Evolutionary conservation across 2,888 invertebrate genomes (phyloP).

Genomic region (Ommatoiulus sabulosus): DNA sequence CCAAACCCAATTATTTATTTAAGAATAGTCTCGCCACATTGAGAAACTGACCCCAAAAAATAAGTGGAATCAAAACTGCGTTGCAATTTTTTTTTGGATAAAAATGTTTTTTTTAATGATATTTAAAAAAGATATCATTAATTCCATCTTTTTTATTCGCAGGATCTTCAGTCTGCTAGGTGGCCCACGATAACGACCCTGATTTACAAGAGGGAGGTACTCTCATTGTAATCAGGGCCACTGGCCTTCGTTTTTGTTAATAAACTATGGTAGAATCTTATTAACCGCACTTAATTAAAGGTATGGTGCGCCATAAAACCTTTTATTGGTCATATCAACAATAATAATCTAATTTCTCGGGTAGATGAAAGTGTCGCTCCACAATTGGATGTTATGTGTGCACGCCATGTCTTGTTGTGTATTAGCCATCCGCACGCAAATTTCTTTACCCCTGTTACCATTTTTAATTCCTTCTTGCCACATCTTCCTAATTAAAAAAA

Average conservation of each 20-base stretch:
- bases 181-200: neutral
- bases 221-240: constrained; percentile 11
- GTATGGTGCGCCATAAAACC: constrained; percentile 1
- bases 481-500: neutral
- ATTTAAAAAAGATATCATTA: neutral
- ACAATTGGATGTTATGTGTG: neutral
- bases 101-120: neutral
- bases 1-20: too few species aligned
- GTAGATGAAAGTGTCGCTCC: constrained; percentile 22
- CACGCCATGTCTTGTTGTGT: neutral
- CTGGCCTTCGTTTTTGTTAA: constrained; percentile 19
- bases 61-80: neutral
- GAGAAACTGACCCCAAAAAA: neutral
- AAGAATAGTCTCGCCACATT: too few species aligned
- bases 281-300: constrained; percentile 11
- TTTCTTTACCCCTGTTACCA: neutral
- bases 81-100: neutral
- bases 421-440: neutral
- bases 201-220: neutral
- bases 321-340: neutral
- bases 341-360: constrained; percentile 41
- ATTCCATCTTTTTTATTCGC: neutral
- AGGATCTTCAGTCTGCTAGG: constrained; percentile 11
- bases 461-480: neutral
- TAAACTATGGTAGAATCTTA: neutral